Conservation (phyloP, 2,113 vertebrate species). For the Amazona vittata region DNA sequence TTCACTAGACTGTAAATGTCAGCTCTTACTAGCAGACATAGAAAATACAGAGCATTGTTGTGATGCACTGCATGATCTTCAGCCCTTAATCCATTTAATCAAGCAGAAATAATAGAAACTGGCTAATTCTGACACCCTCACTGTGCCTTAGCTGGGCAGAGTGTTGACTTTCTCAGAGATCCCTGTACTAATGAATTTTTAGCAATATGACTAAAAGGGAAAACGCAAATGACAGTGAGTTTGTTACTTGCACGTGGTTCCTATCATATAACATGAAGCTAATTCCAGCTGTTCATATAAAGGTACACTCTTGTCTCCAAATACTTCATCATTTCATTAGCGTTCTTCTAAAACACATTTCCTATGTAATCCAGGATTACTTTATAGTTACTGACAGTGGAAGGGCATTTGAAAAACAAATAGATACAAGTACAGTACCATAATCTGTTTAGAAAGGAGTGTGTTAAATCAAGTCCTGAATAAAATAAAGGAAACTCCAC, state of each 20-base stretch:
- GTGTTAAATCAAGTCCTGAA: neutral
- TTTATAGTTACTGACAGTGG: neutral
- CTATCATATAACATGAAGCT: neutral
- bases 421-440: neutral
- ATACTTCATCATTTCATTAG: neutral
- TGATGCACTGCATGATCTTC: neutral
- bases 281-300: neutral
- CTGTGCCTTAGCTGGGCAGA: neutral
- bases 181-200: neutral
- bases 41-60: neutral
- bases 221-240: neutral
- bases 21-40: neutral
- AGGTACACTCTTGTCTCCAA: neutral
- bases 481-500: neutral
- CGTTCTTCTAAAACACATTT: neutral
- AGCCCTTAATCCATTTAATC: neutral
- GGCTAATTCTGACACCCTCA: neutral
- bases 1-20: neutral
- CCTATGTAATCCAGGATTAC: neutral
- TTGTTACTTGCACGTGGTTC: neutral
- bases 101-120: slow-evolving; percentile 20
- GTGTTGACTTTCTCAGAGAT: neutral
- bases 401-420: neutral
- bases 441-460: neutral
- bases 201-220: neutral